phyloP scores from a whole-genome alignment of 2,113 vertebrate genomes.

The Cephalopterus ornatus region DNA sequence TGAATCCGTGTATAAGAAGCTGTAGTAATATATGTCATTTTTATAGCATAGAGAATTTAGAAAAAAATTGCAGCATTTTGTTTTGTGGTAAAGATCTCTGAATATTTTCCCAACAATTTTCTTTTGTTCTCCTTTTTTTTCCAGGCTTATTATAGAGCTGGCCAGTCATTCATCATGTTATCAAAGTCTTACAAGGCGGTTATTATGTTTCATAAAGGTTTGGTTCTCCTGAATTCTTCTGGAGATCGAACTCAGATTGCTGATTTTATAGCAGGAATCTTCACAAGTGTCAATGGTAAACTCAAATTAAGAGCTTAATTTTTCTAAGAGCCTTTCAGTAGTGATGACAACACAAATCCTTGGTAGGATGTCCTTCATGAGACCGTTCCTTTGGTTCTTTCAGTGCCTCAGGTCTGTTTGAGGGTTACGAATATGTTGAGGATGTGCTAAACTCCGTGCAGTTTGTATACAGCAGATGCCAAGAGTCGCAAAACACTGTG shows the following conservation, averaged over 20 bases:
- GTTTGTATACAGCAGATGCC: not conserved
- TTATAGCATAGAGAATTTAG: not conserved
- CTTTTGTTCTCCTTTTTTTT: not conserved
- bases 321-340: not conserved
- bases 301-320: not conserved
- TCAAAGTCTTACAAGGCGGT: constrained; percentile 19
- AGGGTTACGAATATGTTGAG: not conserved
- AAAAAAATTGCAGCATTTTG: not conserved
- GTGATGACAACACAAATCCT: not conserved
- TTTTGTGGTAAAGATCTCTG: not conserved
- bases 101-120: not conserved
- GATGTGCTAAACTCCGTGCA: not conserved
- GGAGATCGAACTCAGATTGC: constrained; percentile 52
- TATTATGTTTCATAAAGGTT: constrained; percentile 67
- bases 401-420: not conserved
- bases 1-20: not conserved
- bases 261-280: constrained; percentile 75
- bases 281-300: constrained; percentile 72
- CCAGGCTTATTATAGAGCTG: constrained; percentile 78
- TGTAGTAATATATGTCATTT: not conserved
- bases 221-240: constrained; percentile 40
- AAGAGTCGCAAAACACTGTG: not conserved
- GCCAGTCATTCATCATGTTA: constrained; percentile 65
- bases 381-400: not conserved
- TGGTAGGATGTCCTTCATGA: not conserved